Evolutionary conservation across 1,140 invertebrate species (phyloP), one percentile per base, ranked within the genome.

Genomic region (Procambarus clarkii): DNA sequence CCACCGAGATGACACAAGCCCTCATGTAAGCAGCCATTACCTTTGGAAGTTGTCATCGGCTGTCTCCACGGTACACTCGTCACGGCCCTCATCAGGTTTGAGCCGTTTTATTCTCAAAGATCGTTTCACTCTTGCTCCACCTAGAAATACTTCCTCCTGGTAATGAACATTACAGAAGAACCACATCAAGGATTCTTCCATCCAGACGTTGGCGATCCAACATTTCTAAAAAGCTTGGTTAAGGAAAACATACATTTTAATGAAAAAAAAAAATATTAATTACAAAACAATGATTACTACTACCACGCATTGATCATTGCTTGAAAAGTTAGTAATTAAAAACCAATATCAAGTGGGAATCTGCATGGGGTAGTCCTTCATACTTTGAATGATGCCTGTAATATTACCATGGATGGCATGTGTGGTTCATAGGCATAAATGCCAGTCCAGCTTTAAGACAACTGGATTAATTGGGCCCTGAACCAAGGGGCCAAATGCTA

Each of bases 141-240:
- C 58, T 18, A 34, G n/a, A 74, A 74, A 74, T 74, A n/a, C 50
- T 34, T 21, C 8, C 69, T 74, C 69, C 50, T 54, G 24, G 15
- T 24, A 11, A 11, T 58, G 21, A 24, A n/a, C 15, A 18, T 79
- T 91, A 91, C 82, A 91, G 60, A 3, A 84, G 82, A 11, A 85
- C 34, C 15, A 86, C 89, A 69, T 91, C 89, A 9, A 91, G 89
- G 50, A 91, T 91, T 18, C 89, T 91, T 84, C 89, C 89, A 80
- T 91, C 89, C 54, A 91, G 83, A 34, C 89, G 89, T 48, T 91
- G 89, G 13, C 89, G 89, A 71, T 91, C 89, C 76, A 91, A 80
- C 89, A 91, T 91, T 91, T 91, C 89, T 91, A 48, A 74, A 69
- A 24, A 78, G 3, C 21, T 50, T 34, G 5, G 50, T 91, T 91